A percentile compares a stretch with the other conserved stretches of the same genome.
These are phyloP conservation scores for Lysandra coridon DNA, from an alignment of 2,888 invertebrate species.

Conservation along the genomic window DNA sequence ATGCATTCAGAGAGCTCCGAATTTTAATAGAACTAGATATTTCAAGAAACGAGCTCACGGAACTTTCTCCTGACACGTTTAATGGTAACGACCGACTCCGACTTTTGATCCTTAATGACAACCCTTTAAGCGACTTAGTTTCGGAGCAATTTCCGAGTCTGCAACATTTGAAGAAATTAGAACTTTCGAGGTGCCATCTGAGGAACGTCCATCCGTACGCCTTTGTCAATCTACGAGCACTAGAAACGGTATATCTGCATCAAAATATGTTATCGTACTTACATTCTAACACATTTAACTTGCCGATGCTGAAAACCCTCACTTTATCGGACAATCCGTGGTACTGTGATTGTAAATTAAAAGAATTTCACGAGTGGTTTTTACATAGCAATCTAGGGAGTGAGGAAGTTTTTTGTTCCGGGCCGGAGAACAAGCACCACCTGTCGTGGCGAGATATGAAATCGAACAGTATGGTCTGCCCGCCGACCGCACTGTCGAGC, in stretches of 20 bases:
- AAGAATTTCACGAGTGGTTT: conserved; percentile 91
- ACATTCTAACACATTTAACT: conserved; percentile 69
- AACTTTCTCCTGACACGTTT: conserved; percentile 89
- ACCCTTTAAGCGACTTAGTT: conserved; percentile 86
- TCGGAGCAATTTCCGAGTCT: conserved; percentile 90
- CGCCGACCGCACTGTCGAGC: conserved; percentile 83
- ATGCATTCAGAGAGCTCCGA: conserved; percentile 90
- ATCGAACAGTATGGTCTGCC: conserved; percentile 89
- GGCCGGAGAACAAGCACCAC: conserved; percentile 84
- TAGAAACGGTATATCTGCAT: conserved; percentile 92
- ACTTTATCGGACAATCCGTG: conserved; percentile 92
- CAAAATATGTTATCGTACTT: conserved; percentile 88
- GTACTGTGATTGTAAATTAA: conserved; percentile 92
- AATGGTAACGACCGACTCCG: conserved; percentile 90
- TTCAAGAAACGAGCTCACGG: conserved; percentile 88
- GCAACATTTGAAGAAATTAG: conserved; percentile 88
- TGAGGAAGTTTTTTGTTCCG: conserved; percentile 85
- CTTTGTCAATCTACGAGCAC: conserved; percentile 84
- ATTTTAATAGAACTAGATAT: conserved; percentile 93
- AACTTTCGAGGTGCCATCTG: conserved; percentile 89
- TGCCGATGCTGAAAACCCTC: conserved; percentile 85
- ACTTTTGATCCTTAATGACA: conserved; percentile 88
- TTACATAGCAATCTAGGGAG: conserved; percentile 88
- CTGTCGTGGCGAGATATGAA: conserved; percentile 88
- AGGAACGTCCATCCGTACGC: conserved; percentile 86